A percentile compares a stretch with the other conserved stretches of the same genome.
Evolutionary conservation across 2,113 vertebrate species (phyloP).

Genomic region (Lasiurus borealis): DNA sequence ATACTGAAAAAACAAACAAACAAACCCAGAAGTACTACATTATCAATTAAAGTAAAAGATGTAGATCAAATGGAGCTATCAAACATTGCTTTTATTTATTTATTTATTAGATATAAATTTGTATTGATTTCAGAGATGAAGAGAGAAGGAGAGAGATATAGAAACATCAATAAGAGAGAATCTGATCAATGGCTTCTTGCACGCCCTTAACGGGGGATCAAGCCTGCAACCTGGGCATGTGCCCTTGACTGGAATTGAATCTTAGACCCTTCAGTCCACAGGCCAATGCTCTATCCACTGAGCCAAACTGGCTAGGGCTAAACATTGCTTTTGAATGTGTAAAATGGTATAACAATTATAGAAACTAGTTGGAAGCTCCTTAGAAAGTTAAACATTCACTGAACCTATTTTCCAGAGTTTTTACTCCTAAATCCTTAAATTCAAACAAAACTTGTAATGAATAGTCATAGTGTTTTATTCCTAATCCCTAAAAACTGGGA

Average conservation of each 20-base stretch:
- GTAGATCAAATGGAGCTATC: neutral
- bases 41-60: neutral
- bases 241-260: too few relatives aligned
- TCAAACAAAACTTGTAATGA: neutral
- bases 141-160: too few relatives aligned
- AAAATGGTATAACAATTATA: neutral
- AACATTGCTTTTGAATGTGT: neutral
- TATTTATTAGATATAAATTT: too few relatives aligned
- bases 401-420: neutral
- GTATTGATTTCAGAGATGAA: too few relatives aligned
- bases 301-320: too few relatives aligned
- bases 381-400: neutral
- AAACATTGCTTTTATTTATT: neutral
- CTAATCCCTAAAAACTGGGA: neutral
- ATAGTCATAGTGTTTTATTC: neutral
- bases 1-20: neutral
- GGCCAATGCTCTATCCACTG: too few relatives aligned
- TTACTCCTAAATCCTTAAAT: neutral
- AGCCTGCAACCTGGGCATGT: too few relatives aligned
- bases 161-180: too few relatives aligned
- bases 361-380: neutral
- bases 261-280: too few relatives aligned
- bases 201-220: too few relatives aligned
- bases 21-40: neutral
- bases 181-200: too few relatives aligned